These are phyloP conservation scores for Urocitellus parryii DNA, from an alignment of 2,113 vertebrate genomes.

Conservation along the genomic window DNA sequence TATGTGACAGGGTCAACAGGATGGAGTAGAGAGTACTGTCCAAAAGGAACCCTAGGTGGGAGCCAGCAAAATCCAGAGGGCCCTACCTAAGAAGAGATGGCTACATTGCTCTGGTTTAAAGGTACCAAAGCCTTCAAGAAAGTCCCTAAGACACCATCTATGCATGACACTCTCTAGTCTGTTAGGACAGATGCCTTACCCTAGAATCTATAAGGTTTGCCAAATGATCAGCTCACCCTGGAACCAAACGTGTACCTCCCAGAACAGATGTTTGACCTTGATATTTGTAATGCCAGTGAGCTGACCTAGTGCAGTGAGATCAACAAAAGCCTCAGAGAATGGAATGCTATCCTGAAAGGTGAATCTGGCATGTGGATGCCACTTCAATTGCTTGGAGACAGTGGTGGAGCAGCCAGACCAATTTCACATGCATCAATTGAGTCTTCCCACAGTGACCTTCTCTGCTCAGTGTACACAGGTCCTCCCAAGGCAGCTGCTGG, in stretches of 20 bases:
- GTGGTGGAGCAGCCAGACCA: background rate
- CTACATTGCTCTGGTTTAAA: background rate
- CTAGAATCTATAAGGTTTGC: background rate
- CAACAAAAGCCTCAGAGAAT: background rate
- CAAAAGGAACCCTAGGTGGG: background rate
- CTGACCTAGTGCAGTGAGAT: background rate
- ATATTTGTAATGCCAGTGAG: background rate
- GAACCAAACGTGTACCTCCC: background rate
- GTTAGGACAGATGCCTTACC: background rate
- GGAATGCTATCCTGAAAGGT: background rate
- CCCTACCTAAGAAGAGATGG: background rate
- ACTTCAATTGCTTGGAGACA: background rate
- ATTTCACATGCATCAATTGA: fast-evolving
- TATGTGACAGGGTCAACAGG: background rate
- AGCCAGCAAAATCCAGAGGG: background rate
- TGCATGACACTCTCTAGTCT: background rate
- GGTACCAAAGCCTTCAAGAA: background rate
- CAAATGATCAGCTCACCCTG: background rate
- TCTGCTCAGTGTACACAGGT: background rate
- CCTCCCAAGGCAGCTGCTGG: background rate
- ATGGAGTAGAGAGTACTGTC: background rate
- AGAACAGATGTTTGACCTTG: background rate
- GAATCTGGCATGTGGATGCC: background rate
- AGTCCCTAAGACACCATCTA: fast-evolving
- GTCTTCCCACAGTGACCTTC: background rate